Evolutionary conservation across 2,113 vertebrate species (phyloP), one percentile per base, ranked within the genome.

Genomic region (Leucopsar rothschildi): DNA sequence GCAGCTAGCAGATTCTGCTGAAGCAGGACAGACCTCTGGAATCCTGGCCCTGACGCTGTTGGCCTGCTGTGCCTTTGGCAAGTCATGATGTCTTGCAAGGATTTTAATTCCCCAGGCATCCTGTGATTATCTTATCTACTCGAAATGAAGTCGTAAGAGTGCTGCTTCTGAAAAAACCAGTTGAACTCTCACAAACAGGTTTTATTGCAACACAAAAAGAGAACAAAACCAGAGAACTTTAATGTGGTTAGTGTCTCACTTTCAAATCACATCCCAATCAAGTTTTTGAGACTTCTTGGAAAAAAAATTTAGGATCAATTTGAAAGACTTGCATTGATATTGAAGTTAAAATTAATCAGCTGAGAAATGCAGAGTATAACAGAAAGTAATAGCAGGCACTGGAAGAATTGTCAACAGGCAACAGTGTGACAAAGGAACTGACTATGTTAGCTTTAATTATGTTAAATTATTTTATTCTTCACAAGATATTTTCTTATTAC

Each of bases 61-160:
- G 29, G 37, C 86, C 91, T 93, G 88, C 91, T 93, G 72, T 93
- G 91, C 52, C 68, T 88, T 90, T 95, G 88, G 91, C 91, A 95
- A 89, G 72, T 60, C 60, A n/a, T 39, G 52, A 50, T 60, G 49
- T 66, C 52, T 69, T 82, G 68, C n/a, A 64, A 84, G 73, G 53
- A 84, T 86, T 93, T 71, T 82, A 66, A 75, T 91, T 91, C 89
- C 65, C 69, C 28, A 81, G 72, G 20, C 52, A 81, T 47, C 35
- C 47, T 93, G 72, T 94, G 88, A 88, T 86, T 88, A 86, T 64
- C 82, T 91, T 90, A 86, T 89, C 86, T 91, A 18, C 72, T 93
- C 73, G 40, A 88, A 81, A 91, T 93, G 55, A 94, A 82, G 73
- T 86, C 5, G 11, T 87, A 79, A 84, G 44, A 69, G 73, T 22